Conservation (phyloP, 1,140 invertebrate genomes). For the Ceratitis capitata region DNA sequence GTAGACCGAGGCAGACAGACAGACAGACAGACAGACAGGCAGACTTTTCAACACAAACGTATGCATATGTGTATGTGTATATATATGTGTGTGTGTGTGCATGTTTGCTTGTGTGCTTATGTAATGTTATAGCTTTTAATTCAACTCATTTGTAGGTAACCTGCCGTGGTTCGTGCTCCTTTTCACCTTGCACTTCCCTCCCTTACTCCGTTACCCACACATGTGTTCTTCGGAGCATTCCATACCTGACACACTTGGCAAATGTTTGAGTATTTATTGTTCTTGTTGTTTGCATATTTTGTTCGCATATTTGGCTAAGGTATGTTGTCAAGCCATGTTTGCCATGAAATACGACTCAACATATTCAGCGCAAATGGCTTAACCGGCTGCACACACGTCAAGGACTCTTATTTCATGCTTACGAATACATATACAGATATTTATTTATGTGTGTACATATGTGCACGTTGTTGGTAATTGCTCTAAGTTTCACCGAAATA, state of each 20-base stretch:
- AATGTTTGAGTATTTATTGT: conserved; percentile 42
- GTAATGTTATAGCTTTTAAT: conserved; percentile 43
- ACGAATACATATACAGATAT: too few species aligned
- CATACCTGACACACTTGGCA: conserved; percentile 61
- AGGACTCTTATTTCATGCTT: background rate
- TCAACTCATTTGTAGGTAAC: conserved; percentile 14
- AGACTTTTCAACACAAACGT: background rate
- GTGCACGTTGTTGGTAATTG: background rate
- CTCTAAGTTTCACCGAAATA: background rate
- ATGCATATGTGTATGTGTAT: background rate
- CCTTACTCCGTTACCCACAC: background rate
- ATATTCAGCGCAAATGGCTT: conserved; percentile 25
- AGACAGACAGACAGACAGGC: background rate
- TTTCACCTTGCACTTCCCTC: background rate
- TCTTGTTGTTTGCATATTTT: conserved; percentile 46
- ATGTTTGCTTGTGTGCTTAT: background rate
- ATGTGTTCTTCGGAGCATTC: conserved; percentile 29
- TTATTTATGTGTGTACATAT: too few species aligned
- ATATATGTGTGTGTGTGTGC: background rate
- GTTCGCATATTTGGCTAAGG: conserved; percentile 64
- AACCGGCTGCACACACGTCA: background rate
- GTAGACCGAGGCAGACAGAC: conserved; percentile 47
- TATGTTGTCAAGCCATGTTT: conserved; percentile 64
- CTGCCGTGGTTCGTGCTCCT: background rate
- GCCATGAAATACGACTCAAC: conserved; percentile 58